Conservation (phyloP, 2,113 vertebrate species). For the Channa argus region DNA sequence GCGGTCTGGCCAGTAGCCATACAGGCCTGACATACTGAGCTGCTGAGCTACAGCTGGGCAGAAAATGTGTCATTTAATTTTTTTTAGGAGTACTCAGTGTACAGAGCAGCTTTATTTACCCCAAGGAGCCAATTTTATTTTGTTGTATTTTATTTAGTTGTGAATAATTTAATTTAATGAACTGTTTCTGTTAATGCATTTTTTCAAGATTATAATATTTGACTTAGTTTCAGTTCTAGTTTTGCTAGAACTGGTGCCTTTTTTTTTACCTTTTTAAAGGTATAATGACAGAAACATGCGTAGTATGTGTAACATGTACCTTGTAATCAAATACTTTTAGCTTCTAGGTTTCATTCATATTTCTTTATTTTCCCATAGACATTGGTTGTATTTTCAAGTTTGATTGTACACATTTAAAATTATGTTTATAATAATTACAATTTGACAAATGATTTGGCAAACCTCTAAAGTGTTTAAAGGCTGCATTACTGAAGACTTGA, state of each 20-base stretch:
- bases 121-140: too few relatives aligned
- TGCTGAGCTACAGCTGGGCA: too few relatives aligned
- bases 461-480: background rate
- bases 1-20: constrained; percentile 89
- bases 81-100: background rate
- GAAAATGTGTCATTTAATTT: too few relatives aligned
- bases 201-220: background rate
- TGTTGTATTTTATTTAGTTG: too few relatives aligned
- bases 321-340: background rate
- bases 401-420: background rate
- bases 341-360: background rate
- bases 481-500: background rate
- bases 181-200: background rate
- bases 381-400: background rate
- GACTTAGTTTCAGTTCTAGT: background rate
- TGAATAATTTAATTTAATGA: too few relatives aligned
- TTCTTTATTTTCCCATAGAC: background rate
- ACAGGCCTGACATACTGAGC: constrained; percentile 83
- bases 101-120: too few relatives aligned
- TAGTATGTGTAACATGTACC: background rate
- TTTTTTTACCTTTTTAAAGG: background rate
- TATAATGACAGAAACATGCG: background rate
- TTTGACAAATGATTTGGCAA: too few relatives aligned
- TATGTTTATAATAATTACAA: too few relatives aligned
- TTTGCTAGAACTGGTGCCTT: background rate